Percentiles rank a stretch among this genome's conserved stretches.
phyloP scores from a whole-genome alignment of 2,797 vertebrate species.

The Gallinago stenura region DNA sequence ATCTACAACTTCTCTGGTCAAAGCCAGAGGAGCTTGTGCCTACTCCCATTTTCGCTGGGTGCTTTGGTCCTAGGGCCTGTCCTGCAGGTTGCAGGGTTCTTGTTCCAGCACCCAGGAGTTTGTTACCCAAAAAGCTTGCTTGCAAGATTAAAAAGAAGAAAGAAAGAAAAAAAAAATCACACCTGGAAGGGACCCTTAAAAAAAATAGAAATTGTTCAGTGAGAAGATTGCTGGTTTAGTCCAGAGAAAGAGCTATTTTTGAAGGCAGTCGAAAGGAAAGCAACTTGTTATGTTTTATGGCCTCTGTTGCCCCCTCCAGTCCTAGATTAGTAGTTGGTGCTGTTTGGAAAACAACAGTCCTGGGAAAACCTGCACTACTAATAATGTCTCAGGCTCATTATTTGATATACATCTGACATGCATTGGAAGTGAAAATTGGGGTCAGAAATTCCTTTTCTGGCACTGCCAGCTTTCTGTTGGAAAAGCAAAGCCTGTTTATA shows the following conservation, averaged over 20 bases:
- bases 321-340: slow-evolving; percentile 14
- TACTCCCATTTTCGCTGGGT: background rate
- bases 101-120: background rate
- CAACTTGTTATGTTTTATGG: slow-evolving; percentile 46
- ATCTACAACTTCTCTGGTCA: no score
- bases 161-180: background rate
- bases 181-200: background rate
- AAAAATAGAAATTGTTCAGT: background rate
- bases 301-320: slow-evolving; percentile 73
- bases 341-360: slow-evolving; percentile 30
- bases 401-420: background rate
- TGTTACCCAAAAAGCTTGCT: background rate
- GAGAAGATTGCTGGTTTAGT: background rate
- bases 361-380: background rate
- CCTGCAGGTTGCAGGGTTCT: background rate
- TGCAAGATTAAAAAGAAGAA: background rate
- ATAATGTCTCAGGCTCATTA: background rate
- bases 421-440: background rate
- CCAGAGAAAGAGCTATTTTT: background rate
- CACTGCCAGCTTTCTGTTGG: background rate
- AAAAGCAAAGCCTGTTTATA: background rate
- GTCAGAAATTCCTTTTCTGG: slow-evolving; percentile 28
- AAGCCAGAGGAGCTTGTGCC: background rate
- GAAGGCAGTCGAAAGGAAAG: background rate
- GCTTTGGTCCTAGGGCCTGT: background rate